Conservation (phyloP, 1,140 invertebrate species). For the Drosophila paulistorum region DNA sequence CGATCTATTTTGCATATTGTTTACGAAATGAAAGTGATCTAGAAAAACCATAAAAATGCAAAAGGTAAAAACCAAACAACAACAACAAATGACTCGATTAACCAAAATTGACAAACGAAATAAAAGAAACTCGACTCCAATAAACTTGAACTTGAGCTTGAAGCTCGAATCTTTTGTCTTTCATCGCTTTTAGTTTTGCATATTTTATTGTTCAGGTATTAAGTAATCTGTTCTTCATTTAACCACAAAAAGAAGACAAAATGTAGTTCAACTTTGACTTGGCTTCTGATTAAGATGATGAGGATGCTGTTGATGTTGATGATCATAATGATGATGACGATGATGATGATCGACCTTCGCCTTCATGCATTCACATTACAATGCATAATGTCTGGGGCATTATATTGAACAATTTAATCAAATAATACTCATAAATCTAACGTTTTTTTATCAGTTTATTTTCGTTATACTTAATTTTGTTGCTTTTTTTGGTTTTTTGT, state of each 20-base stretch:
- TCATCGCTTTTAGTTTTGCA: slow-evolving; percentile 49
- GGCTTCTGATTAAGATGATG: slow-evolving; percentile 45
- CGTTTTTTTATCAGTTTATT: background rate
- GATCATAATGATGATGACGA: slow-evolving; percentile 39
- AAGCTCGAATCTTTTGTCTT: slow-evolving; percentile 40
- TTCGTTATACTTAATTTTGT: background rate
- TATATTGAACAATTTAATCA: slow-evolving; percentile 53
- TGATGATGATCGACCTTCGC: slow-evolving; percentile 57
- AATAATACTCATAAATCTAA: slow-evolving; percentile 56
- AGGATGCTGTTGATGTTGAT: slow-evolving; percentile 39
- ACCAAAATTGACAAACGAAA: background rate
- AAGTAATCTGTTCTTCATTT: slow-evolving; percentile 41
- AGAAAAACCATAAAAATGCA: slow-evolving; percentile 49
- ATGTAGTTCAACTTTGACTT: slow-evolving; percentile 62
- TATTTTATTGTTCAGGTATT: slow-evolving; percentile 37
- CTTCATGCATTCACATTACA: slow-evolving; percentile 72
- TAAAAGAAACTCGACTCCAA: slow-evolving; percentile 34
- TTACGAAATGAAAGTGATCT: slow-evolving; percentile 59
- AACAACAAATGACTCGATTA: slow-evolving; percentile 11
- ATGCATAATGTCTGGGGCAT: slow-evolving; percentile 53
- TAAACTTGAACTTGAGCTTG: slow-evolving; percentile 59
- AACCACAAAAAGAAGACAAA: slow-evolving; percentile 58
- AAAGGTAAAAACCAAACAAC: slow-evolving; percentile 1
- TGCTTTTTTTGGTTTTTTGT: background rate
- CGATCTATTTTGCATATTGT: slow-evolving; percentile 36